These are phyloP conservation scores for Nettapus auritus DNA, from an alignment of 2,113 vertebrate genomes.

Conservation along the genomic window DNA sequence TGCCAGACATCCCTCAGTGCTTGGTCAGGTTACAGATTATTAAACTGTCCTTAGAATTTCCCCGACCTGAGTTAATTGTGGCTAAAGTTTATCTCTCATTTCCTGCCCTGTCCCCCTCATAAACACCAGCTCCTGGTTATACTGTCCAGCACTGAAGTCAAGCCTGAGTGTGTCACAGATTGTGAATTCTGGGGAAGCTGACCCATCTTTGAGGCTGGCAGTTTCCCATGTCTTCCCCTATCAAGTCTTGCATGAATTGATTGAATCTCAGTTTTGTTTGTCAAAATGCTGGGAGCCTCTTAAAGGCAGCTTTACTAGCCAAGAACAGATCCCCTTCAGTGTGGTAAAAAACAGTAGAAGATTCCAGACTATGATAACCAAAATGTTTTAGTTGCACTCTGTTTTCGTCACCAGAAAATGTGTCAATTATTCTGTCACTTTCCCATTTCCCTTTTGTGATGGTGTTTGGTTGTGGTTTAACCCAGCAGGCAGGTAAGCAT, in stretches of 20 bases:
- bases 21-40: conserved; percentile 33
- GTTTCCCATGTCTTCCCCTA: neutral
- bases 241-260: neutral
- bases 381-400: neutral
- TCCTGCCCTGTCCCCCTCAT: neutral
- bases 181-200: neutral
- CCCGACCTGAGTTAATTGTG: conserved; percentile 5
- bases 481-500: no score
- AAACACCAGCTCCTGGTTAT: neutral
- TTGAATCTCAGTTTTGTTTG: neutral
- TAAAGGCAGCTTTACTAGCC: neutral
- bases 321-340: neutral
- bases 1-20: neutral
- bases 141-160: neutral
- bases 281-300: neutral
- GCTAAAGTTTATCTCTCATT: conserved; percentile 45
- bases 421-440: neutral
- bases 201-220: fast-evolving
- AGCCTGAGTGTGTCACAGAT: neutral
- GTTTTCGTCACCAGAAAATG: neutral
- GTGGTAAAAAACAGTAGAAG: neutral
- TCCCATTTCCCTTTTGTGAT: neutral
- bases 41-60: conserved; percentile 9
- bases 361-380: neutral
- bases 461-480: neutral